Conservation (phyloP, 2,888 invertebrate genomes). For the Drosophila merina region DNA sequence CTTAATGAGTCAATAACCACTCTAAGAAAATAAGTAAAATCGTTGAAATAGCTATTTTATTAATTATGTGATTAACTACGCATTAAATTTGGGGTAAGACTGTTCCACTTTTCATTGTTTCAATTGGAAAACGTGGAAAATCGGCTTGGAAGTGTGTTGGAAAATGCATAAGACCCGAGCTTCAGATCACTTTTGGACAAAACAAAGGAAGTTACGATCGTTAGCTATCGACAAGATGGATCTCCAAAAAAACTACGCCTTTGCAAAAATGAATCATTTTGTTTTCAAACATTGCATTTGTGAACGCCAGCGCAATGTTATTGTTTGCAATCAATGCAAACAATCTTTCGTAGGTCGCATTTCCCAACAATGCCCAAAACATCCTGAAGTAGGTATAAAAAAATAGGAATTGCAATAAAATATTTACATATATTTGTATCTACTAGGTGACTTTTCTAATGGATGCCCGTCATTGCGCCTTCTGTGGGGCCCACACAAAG, state of each 20-base stretch:
- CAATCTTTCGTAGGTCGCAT: conserved; percentile 56
- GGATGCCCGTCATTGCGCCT: conserved; percentile 56
- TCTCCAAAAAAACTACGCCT: not conserved
- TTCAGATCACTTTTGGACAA: not conserved
- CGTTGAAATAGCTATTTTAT: no score
- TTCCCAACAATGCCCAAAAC: conserved; percentile 37
- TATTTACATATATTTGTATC: not conserved
- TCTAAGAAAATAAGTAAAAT: no score
- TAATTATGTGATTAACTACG: no score
- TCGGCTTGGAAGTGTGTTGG: not conserved
- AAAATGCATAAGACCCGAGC: not conserved
- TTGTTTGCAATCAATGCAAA: conserved; percentile 42
- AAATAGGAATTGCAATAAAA: not conserved
- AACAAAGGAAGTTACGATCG: not conserved
- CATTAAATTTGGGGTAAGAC: no score
- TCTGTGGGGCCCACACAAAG: conserved; percentile 42
- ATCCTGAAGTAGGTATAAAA: conserved; percentile 52
- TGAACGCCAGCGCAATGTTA: conserved; percentile 39
- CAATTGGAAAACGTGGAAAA: not conserved
- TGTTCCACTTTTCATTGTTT: not conserved
- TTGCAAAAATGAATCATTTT: not conserved
- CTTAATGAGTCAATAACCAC: no score
- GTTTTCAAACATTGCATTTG: conserved; percentile 47
- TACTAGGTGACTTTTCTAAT: conserved; percentile 51
- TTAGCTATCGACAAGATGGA: not conserved